phyloP scores from a whole-genome alignment of 2,113 vertebrate genomes.

The Poeciliopsis retropinna region DNA sequence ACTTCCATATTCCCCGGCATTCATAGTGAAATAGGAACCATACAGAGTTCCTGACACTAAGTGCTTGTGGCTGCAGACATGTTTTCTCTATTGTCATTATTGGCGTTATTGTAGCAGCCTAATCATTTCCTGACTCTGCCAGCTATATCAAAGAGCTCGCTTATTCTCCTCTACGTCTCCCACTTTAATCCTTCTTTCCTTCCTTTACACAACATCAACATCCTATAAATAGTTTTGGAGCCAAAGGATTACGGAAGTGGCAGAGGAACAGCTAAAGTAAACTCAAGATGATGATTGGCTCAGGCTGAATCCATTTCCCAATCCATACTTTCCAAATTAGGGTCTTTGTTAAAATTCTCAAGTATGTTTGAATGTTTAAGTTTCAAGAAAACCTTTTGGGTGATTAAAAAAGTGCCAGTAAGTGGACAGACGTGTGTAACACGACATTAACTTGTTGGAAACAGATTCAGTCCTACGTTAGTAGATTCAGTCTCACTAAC shows the following conservation, averaged over 20 bases:
- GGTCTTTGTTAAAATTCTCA: neutral
- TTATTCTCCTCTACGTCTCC: constrained; percentile 32
- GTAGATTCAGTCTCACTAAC: constrained; percentile 21
- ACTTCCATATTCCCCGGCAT: constrained; percentile 26
- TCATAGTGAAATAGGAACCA: constrained; percentile 64
- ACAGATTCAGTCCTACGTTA: constrained; percentile 33
- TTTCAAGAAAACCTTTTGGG: too few relatives aligned
- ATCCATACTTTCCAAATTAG: neutral
- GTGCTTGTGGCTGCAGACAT: constrained; percentile 65
- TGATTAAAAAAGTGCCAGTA: too few relatives aligned
- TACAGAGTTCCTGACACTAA: constrained; percentile 65
- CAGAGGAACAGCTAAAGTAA: constrained; percentile 11
- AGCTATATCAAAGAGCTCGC: constrained; percentile 50
- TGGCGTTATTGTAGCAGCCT: constrained; percentile 67
- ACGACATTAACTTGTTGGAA: too few relatives aligned
- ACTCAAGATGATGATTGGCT: constrained; percentile 4
- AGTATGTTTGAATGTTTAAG: too few relatives aligned
- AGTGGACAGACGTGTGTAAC: too few relatives aligned
- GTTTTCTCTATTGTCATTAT: constrained; percentile 72
- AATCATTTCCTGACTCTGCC: constrained; percentile 73
- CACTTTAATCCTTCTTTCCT: constrained; percentile 40
- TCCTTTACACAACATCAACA: constrained; percentile 13
- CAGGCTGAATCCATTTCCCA: neutral
- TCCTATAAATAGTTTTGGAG: constrained; percentile 29
- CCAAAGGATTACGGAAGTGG: constrained; percentile 15